Evolutionary conservation across 1,140 invertebrate species (phyloP).

Genomic region (Microplitis mediator): DNA sequence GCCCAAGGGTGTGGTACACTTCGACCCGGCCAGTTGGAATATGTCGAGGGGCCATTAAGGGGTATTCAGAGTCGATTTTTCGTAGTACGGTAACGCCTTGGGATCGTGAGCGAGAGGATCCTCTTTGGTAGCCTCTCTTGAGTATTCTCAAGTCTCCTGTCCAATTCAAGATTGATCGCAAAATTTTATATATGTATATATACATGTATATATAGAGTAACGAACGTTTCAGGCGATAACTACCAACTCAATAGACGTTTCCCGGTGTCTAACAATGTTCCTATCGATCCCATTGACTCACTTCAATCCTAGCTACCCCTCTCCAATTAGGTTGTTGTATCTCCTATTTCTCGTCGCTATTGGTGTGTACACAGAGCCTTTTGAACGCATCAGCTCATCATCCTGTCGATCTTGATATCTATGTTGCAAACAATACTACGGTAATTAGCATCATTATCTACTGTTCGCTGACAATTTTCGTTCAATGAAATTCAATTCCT

Average conservation of each 20-base stretch:
- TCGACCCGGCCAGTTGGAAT: constrained; percentile 28
- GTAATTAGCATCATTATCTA: constrained; percentile 19
- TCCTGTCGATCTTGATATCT: constrained; percentile 14
- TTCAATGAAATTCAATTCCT: background rate
- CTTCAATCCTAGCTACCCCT: background rate
- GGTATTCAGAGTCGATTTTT: constrained; percentile 31
- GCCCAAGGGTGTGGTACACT: constrained; percentile 17
- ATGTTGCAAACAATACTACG: constrained; percentile 6
- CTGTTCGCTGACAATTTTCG: background rate
- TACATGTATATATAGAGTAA: background rate
- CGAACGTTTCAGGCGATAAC: constrained; percentile 8
- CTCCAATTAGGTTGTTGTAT: constrained; percentile 7
- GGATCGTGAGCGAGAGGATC: background rate
- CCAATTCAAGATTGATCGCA: constrained; percentile 12
- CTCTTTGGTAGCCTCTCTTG: background rate
- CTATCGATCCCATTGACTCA: constrained; percentile 5
- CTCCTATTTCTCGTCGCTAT: constrained; percentile 1
- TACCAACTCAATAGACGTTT: constrained; percentile 11
- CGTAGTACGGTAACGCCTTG: background rate
- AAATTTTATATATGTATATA: background rate
- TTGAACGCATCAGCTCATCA: constrained; percentile 13
- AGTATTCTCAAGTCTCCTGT: constrained; percentile 3
- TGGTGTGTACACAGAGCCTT: constrained; percentile 18
- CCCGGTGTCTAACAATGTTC: constrained; percentile 15
- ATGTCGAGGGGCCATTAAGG: constrained; percentile 35